Evolutionary conservation across 2,888 invertebrate species (phyloP).

Genomic region (Synergus japonicus): DNA sequence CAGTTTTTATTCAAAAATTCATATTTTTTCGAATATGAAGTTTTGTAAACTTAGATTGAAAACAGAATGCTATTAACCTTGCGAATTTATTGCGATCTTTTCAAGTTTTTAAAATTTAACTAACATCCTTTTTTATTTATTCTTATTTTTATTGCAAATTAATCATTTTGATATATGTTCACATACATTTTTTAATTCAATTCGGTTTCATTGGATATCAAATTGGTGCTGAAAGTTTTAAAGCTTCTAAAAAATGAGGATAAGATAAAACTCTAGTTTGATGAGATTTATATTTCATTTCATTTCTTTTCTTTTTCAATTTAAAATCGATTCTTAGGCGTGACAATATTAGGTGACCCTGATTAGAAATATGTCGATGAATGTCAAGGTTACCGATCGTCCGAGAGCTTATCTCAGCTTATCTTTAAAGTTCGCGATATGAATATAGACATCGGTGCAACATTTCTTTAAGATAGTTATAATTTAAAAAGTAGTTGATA

Average conservation of each 20-base stretch:
- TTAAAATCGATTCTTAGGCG: background rate
- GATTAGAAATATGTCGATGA: background rate
- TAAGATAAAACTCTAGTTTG: too few species aligned
- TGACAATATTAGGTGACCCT: background rate
- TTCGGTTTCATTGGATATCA: background rate
- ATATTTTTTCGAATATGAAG: too few species aligned
- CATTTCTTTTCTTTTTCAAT: background rate
- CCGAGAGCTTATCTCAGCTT: slow-evolving; percentile 20
- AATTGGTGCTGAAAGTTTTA: too few species aligned
- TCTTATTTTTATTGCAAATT: too few species aligned
- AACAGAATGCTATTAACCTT: too few species aligned
- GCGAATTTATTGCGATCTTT: too few species aligned
- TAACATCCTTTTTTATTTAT: too few species aligned
- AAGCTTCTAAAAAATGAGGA: too few species aligned
- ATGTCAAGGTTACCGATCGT: slow-evolving; percentile 9
- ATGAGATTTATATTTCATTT: too few species aligned
- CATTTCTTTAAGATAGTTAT: background rate
- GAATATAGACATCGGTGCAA: background rate
- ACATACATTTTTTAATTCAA: background rate
- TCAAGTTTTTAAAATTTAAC: too few species aligned
- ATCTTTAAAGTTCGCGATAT: slow-evolving; percentile 12
- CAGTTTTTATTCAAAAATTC: background rate
- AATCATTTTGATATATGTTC: too few species aligned
- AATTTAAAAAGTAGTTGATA: background rate
- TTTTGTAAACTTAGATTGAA: too few species aligned